Base-by-base conservation (phyloP, 2,113 vertebrate species). In the Xiphophorus hellerii region DNA sequence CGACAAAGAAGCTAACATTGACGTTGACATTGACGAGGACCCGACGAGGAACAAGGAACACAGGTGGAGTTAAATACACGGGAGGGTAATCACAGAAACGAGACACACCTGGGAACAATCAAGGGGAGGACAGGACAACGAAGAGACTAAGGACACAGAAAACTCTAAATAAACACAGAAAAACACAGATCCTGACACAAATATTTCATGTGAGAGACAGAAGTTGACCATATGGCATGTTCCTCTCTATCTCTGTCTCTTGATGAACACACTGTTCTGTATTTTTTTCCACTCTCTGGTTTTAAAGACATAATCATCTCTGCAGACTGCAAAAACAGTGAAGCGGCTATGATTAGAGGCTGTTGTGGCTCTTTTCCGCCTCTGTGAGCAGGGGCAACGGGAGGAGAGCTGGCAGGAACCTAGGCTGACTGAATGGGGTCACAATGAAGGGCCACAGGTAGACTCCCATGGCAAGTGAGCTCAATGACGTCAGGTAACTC, bases 391-490 rank as follows among this genome's bases (percentile, higher is more conserved):
- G 80, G 69, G 60, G 73, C 78, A 72, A 69, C 77, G 64, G 74
- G 66, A 83, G 67, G 28, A 7, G 37, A 51, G 71, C 77, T 76
- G 74, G 78, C 87, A 83, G 78, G 82, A 84, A 51, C 74, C 71
- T 9, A 25, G 42, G 48, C 71, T 84, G 84, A 84, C 84, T 87
- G 82, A 89, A 87, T 87, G 82, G 71, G 82, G 79, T 84, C 84
- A 84, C 84, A 76, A 83, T 73, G 77, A 76, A 76, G 76, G 84
- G 74, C 77, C 66, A 84, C 74, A 87, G 82, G 84, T 88, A 85
- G 69, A 66, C 14, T 48, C 80, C 71, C 64, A 27, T 68, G 71
- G 74, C 39, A 27, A 77, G 74, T 80, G 72, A 51, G 77, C 65
- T 72, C 66, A 85, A 85, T 76, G 83, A 79, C 25, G 9, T 42